phyloP scores from a whole-genome alignment of 1,140 invertebrate species.

The Zophobas morio region DNA sequence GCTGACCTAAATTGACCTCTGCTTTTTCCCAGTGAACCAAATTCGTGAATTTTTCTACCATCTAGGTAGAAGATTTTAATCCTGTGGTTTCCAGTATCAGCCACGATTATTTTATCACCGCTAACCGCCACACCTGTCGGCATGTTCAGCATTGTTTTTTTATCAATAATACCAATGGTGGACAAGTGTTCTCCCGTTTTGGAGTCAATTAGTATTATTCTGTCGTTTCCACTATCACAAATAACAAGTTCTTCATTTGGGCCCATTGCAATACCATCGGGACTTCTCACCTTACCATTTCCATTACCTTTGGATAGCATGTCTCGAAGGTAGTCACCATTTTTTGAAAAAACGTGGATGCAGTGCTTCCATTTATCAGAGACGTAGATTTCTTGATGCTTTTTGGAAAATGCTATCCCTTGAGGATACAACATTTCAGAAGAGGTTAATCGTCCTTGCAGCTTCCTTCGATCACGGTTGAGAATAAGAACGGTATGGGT shows the following conservation, averaged over 20 bases:
- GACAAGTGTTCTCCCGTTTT: slow-evolving; percentile 68
- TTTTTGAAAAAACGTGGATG: slow-evolving; percentile 80
- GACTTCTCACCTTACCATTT: slow-evolving; percentile 76
- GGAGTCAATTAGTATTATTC: slow-evolving; percentile 72
- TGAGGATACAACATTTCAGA: slow-evolving; percentile 78
- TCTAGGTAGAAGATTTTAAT: slow-evolving; percentile 74
- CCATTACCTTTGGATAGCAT: slow-evolving; percentile 77
- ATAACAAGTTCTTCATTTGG: slow-evolving; percentile 73
- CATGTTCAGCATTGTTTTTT: slow-evolving; percentile 73
- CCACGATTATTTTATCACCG: slow-evolving; percentile 70
- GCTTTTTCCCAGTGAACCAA: slow-evolving; percentile 74
- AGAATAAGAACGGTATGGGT: slow-evolving; percentile 64
- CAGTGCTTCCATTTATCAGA: slow-evolving; percentile 82
- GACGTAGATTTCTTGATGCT: slow-evolving; percentile 75
- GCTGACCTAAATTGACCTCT: slow-evolving; percentile 78
- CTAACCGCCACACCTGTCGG: slow-evolving; percentile 79
- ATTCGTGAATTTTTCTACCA: slow-evolving; percentile 70
- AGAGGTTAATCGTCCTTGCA: slow-evolving; percentile 69
- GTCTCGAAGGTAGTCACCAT: slow-evolving; percentile 73
- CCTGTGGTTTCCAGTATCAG: slow-evolving; percentile 78
- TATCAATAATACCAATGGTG: slow-evolving; percentile 67
- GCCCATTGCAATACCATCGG: slow-evolving; percentile 80
- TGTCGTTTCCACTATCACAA: slow-evolving; percentile 84
- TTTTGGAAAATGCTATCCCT: slow-evolving; percentile 76
- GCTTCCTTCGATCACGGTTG: slow-evolving; percentile 71